These are phyloP conservation scores for Epizoanthus ramosus DNA, from an alignment of 92 coral and sea anemone species.

Conservation along the genomic window DNA sequence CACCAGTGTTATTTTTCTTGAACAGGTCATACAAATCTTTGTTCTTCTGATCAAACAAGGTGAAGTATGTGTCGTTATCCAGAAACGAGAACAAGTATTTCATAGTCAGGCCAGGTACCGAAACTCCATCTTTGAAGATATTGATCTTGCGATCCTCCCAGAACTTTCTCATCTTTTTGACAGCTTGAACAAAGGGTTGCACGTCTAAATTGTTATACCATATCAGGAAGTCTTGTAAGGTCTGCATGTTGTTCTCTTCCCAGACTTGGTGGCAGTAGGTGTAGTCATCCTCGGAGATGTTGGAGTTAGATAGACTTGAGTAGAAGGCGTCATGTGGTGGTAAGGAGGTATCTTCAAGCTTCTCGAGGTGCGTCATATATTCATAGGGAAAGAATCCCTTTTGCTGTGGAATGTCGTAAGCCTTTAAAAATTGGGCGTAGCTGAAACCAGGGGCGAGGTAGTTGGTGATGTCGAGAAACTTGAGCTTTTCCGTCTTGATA, in stretches of 20 bases:
- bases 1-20: constrained; percentile 35
- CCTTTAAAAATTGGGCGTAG: constrained; percentile 54
- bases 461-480: constrained; percentile 53
- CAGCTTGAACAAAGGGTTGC: constrained; percentile 46
- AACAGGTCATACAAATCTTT: neutral
- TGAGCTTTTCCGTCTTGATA: constrained; percentile 48
- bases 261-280: constrained; percentile 48
- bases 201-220: constrained; percentile 56
- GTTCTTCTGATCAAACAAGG: constrained; percentile 3
- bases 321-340: constrained; percentile 47
- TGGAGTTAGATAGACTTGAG: constrained; percentile 10
- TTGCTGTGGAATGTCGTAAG: constrained; percentile 44
- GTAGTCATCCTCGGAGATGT: constrained; percentile 50
- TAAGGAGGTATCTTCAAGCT: constrained; percentile 38
- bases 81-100: constrained; percentile 26
- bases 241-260: constrained; percentile 20
- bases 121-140: constrained; percentile 46
- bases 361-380: constrained; percentile 42
- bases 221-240: constrained; percentile 28
- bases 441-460: constrained; percentile 57
- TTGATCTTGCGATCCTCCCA: constrained; percentile 52
- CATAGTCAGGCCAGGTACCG: constrained; percentile 34
- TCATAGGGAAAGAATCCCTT: constrained; percentile 60
- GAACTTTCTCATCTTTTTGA: constrained; percentile 51
- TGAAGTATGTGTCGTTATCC: constrained; percentile 28